These are phyloP conservation scores for Epsilonema sp. DNA, from an alignment of 2,888 invertebrate species.

Conservation along the genomic window DNA sequence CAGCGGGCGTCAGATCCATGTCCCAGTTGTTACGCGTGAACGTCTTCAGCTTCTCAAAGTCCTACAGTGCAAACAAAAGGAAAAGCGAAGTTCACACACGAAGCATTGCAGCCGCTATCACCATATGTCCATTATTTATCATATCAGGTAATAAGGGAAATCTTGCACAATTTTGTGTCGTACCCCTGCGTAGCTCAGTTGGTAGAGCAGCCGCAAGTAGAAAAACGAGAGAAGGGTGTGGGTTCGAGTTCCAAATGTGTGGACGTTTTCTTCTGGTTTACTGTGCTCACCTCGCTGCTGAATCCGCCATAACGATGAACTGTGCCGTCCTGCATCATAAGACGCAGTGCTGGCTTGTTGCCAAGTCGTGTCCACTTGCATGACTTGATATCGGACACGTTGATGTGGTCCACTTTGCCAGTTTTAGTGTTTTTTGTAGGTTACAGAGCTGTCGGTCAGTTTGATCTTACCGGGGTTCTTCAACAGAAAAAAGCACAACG, in stretches of 20 bases:
- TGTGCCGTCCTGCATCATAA: constrained; percentile 70
- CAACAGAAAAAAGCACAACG: too few species aligned
- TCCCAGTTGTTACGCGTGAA: constrained; percentile 64
- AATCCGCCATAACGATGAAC: constrained; percentile 81
- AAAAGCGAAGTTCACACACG: too few species aligned
- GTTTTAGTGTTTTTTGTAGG: constrained; percentile 89
- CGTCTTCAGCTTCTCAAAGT: constrained; percentile 73
- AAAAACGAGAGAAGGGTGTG: too few species aligned
- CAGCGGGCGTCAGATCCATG: constrained; percentile 61
- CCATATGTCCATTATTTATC: too few species aligned
- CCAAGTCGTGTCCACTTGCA: constrained; percentile 81
- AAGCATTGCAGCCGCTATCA: too few species aligned
- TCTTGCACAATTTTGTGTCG: too few species aligned
- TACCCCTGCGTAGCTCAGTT: too few species aligned
- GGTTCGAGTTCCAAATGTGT: too few species aligned
- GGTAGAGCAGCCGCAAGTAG: too few species aligned
- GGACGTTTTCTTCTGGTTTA: too few species aligned
- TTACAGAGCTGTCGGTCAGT: constrained; percentile 65
- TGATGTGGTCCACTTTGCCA: constrained; percentile 79
- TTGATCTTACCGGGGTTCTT: constrained; percentile 80
- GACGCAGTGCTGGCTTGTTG: constrained; percentile 64
- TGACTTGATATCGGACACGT: constrained; percentile 59
- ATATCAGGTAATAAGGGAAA: too few species aligned
- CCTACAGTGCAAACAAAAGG: too few species aligned
- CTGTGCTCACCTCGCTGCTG: constrained; percentile 42